Evolutionary conservation across 2,797 vertebrate genomes (phyloP).

Genomic region (Pangasius macronema): DNA sequence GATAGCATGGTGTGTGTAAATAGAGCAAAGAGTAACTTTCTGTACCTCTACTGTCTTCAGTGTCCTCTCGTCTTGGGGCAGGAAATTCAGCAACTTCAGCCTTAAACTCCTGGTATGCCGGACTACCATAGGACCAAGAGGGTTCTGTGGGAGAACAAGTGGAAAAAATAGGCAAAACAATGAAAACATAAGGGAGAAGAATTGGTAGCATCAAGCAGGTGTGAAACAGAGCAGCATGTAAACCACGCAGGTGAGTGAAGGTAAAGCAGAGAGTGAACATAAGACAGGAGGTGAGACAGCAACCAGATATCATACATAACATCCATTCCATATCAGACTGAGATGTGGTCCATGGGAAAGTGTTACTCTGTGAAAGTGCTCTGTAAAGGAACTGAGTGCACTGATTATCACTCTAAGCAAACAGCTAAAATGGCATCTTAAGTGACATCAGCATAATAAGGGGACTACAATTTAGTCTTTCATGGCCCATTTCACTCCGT

Average conservation of each 20-base stretch:
- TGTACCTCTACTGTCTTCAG: constrained; percentile 67
- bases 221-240: not conserved
- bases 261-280: not conserved
- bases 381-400: not conserved
- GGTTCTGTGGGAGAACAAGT: constrained; percentile 67
- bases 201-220: not conserved
- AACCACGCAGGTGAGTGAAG: not conserved
- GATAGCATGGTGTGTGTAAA: not conserved
- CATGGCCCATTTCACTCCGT: not conserved
- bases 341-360: not conserved
- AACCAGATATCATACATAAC: not conserved
- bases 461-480: not conserved
- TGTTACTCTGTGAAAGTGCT: not conserved
- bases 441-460: not conserved
- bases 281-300: not conserved
- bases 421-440: not conserved
- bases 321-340: not conserved
- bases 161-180: not conserved
- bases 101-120: constrained; percentile 87
- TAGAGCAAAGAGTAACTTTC: not conserved
- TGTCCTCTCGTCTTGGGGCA: constrained; percentile 67
- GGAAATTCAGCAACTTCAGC: constrained; percentile 86
- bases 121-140: constrained; percentile 72
- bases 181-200: not conserved
- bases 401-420: not conserved